These are phyloP conservation scores for Heterodera carotae DNA, from an alignment of 1,140 invertebrate species.

Conservation along the genomic window DNA sequence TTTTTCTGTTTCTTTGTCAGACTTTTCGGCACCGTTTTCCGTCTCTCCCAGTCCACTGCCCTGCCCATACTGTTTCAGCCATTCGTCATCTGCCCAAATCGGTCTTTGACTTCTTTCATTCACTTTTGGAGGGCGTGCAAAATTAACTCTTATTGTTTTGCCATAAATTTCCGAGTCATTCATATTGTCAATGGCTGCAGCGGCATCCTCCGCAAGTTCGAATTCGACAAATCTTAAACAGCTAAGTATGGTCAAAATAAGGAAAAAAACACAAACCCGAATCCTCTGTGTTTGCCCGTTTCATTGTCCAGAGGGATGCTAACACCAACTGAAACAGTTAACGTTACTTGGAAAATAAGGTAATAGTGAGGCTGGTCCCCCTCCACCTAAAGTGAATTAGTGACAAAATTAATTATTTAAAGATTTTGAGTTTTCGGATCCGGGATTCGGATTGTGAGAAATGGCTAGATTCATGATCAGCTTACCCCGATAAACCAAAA, in stretches of 20 bases:
- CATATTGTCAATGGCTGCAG: conserved; percentile 98
- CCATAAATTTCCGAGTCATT: conserved; percentile 98
- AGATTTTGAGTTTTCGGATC: no score
- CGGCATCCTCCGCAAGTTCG: conserved; percentile 82
- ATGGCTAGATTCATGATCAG: no score
- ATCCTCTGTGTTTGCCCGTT: conserved; percentile 69
- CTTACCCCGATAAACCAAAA: no score
- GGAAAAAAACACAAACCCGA: conserved; percentile 48
- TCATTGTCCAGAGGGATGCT: conserved; percentile 98
- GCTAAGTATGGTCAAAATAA: conserved; percentile 73
- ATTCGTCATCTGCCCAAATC: conserved; percentile 95
- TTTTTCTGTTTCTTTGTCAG: conserved; percentile 49
- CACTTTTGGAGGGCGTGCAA: conserved; percentile 88
- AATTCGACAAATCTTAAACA: conserved; percentile 83
- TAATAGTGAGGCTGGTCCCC: no score
- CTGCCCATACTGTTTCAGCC: conserved; percentile 74
- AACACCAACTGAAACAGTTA: conserved; percentile 74
- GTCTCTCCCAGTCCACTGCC: conserved; percentile 43
- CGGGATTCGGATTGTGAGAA: no score
- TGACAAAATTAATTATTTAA: no score
- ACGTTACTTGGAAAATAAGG: no score
- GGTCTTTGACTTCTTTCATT: conserved; percentile 64
- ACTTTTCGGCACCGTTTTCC: conserved; percentile 44
- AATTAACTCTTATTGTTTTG: conserved; percentile 88
- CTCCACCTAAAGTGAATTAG: no score